Conservation (phyloP, 53 echinoderm and acorn worm genomes). For the Holothuria scabra region DNA sequence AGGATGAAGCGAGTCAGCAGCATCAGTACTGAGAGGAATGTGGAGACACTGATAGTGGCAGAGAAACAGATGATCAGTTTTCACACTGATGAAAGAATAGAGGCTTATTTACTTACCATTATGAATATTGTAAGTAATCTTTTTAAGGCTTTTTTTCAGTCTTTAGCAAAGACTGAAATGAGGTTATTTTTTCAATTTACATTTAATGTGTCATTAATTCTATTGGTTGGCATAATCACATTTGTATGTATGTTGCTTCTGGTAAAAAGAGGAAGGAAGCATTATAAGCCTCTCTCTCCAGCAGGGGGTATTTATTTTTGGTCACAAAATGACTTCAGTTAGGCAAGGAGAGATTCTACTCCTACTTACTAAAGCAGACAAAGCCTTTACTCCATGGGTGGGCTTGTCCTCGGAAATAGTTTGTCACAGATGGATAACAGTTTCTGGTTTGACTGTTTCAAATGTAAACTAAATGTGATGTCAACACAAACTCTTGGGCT, state of each 20-base stretch:
- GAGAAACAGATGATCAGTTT: slow-evolving; percentile 93
- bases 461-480: no score
- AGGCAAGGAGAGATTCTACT: neutral
- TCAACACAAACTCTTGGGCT: no score
- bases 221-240: no score
- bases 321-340: neutral
- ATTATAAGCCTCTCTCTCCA: neutral
- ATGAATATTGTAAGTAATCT: slow-evolving; percentile 96
- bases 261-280: neutral
- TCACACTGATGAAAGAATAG: slow-evolving; percentile 76
- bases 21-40: slow-evolving; percentile 79
- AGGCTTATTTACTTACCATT: slow-evolving; percentile 91
- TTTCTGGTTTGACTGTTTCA: no score
- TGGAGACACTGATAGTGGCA: slow-evolving; percentile 92
- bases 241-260: no score
- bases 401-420: neutral
- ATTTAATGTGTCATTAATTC: no score
- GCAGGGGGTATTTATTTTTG: neutral
- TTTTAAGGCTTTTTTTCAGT: no score
- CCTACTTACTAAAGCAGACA: neutral
- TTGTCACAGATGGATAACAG: no score
- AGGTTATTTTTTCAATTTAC: no score
- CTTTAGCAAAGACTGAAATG: no score
- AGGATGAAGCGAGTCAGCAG: slow-evolving; percentile 68
- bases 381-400: slow-evolving; percentile 17